phyloP scores from a whole-genome alignment of 2,888 invertebrate genomes.

The Lochmaea crataegi region DNA sequence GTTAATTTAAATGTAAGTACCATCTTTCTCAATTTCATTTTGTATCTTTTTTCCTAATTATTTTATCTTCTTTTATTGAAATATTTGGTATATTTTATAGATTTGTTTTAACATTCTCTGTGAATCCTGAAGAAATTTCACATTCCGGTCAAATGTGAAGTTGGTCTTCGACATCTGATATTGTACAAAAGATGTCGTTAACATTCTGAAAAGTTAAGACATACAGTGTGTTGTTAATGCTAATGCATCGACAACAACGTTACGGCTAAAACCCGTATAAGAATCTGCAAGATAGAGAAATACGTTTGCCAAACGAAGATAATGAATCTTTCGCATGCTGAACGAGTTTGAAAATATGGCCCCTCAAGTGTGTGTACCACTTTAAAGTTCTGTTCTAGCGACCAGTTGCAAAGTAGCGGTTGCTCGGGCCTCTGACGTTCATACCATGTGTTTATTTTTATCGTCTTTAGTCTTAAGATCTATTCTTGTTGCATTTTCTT shows the following conservation, averaged over 20 bases:
- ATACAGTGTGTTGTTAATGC: not conserved
- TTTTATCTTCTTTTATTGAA: too few species aligned
- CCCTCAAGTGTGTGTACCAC: slow-evolving; percentile 8
- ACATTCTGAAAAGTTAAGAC: not conserved
- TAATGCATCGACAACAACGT: not conserved
- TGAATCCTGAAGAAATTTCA: too few species aligned
- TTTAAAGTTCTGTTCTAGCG: slow-evolving; percentile 11
- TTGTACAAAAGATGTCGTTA: too few species aligned
- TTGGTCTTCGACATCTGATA: too few species aligned
- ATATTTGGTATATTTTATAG: too few species aligned
- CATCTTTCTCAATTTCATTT: too few species aligned
- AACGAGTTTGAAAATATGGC: slow-evolving; percentile 23
- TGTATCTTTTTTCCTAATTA: too few species aligned
- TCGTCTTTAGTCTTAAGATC: slow-evolving; percentile 5
- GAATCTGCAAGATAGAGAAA: slow-evolving; percentile 9
- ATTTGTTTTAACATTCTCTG: too few species aligned
- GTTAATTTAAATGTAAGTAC: too few species aligned
- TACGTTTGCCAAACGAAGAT: slow-evolving; percentile 10
- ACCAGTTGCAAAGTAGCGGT: slow-evolving; percentile 19
- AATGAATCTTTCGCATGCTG: slow-evolving; percentile 9
- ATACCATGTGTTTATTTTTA: slow-evolving; percentile 15
- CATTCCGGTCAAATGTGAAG: too few species aligned
- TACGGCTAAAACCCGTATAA: not conserved
- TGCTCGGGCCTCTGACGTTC: slow-evolving; percentile 14
- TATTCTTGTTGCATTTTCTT: slow-evolving; percentile 9